A percentile compares a stretch with the other conserved stretches of the same genome.
Evolutionary conservation across 2,888 invertebrate genomes (phyloP).

Genomic region (Hecatera dysodea): DNA sequence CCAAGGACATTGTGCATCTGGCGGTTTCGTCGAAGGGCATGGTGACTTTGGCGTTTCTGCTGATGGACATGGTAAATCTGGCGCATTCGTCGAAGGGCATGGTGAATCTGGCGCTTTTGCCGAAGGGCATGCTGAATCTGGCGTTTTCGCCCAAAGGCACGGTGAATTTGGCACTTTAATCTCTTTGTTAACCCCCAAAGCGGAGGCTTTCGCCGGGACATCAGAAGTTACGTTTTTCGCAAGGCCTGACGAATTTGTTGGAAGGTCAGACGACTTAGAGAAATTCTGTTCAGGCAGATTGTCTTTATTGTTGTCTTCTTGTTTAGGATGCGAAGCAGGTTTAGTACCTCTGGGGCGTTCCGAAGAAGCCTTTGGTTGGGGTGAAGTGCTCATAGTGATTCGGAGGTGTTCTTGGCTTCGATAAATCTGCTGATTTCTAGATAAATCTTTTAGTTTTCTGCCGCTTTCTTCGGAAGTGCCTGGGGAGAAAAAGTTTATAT

Average conservation of each 20-base stretch:
- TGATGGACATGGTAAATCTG: background rate
- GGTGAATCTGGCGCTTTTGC: background rate
- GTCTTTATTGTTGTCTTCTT: background rate
- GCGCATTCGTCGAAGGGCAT: background rate
- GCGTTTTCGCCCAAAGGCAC: background rate
- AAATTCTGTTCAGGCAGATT: conserved; percentile 10
- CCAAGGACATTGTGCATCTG: background rate
- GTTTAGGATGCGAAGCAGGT: background rate
- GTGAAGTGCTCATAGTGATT: background rate
- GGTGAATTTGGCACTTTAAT: background rate
- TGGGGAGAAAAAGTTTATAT: conserved; percentile 61
- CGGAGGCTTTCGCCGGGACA: background rate
- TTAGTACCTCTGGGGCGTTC: background rate
- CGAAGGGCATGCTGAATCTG: background rate
- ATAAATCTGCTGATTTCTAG: conserved; percentile 3
- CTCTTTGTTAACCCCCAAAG: background rate
- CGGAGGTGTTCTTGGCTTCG: conserved; percentile 9
- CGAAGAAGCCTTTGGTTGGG: background rate
- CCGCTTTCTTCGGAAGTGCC: conserved; percentile 63
- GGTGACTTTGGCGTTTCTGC: background rate
- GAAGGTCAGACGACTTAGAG: background rate
- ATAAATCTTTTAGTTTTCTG: conserved; percentile 3
- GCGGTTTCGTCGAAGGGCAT: background rate
- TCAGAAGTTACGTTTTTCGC: background rate
- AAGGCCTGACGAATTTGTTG: background rate